A percentile compares a stretch with the other conserved stretches of the same genome.
phyloP scores from a whole-genome alignment of 2,888 invertebrate species.

The Petrophora chlorosata region DNA sequence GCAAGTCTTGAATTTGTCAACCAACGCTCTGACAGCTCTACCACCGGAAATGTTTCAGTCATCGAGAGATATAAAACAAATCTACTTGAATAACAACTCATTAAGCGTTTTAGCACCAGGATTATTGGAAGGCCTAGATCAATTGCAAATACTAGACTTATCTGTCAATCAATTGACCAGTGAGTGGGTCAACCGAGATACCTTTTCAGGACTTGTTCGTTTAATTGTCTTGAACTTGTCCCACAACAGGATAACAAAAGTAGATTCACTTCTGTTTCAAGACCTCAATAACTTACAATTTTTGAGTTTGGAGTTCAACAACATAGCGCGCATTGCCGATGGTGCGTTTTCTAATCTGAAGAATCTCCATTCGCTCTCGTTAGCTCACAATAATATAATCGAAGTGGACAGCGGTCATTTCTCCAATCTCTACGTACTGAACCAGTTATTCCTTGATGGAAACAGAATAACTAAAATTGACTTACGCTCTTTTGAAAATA shows the following conservation, averaged over 20 bases:
- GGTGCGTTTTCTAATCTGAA: conserved; percentile 89
- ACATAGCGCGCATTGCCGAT: conserved; percentile 87
- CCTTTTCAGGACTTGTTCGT: conserved; percentile 89
- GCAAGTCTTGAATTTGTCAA: conserved; percentile 89
- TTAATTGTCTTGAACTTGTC: conserved; percentile 90
- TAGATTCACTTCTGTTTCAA: conserved; percentile 88
- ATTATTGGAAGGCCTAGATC: conserved; percentile 88
- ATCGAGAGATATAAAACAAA: conserved; percentile 87
- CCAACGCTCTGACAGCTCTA: conserved; percentile 89
- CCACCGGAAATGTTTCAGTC: conserved; percentile 91
- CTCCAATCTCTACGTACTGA: conserved; percentile 88
- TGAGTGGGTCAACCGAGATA: conserved; percentile 90
- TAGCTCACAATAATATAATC: conserved; percentile 88
- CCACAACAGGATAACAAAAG: conserved; percentile 87
- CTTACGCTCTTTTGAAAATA: conserved; percentile 89
- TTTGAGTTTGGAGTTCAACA: conserved; percentile 88
- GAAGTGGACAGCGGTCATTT: conserved; percentile 88
- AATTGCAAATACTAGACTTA: conserved; percentile 89
- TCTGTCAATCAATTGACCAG: conserved; percentile 90
- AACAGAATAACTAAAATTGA: conserved; percentile 89
- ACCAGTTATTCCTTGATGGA: conserved; percentile 89
- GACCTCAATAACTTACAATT: conserved; percentile 90
- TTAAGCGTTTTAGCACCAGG: conserved; percentile 89
- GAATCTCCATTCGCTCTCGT: conserved; percentile 89
- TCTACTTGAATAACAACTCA: conserved; percentile 91